Evolutionary conservation across 2,888 invertebrate species (phyloP).

Genomic region (Nudaria mundana): DNA sequence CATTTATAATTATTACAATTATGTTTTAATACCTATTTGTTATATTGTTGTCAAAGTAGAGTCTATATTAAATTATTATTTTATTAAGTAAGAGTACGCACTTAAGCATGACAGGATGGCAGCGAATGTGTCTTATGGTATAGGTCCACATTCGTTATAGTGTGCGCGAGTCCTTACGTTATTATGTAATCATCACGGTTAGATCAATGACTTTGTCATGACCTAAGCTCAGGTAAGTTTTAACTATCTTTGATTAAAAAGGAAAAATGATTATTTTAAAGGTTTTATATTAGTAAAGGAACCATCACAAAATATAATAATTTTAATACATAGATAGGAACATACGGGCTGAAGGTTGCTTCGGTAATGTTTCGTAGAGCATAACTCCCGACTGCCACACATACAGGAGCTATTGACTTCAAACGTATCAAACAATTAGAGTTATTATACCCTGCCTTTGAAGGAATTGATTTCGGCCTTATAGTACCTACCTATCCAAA

Average conservation of each 20-base stretch:
- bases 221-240: too few species aligned
- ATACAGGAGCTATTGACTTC: too few species aligned
- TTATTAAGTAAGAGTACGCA: conserved; percentile 54
- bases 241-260: too few species aligned
- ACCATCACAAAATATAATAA: conserved; percentile 36
- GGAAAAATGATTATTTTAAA: conserved; percentile 30
- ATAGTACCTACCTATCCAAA: conserved; percentile 20
- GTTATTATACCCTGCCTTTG: conserved; percentile 39
- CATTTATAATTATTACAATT: conserved; percentile 69
- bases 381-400: conserved; percentile 17
- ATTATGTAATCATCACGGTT: conserved; percentile 16
- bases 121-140: conserved; percentile 34
- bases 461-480: conserved; percentile 54
- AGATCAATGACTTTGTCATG: too few species aligned
- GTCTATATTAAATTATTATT: conserved; percentile 76
- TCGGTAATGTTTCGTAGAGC: conserved; percentile 18
- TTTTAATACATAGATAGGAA: conserved; percentile 23
- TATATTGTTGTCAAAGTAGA: conserved; percentile 74
- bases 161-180: conserved; percentile 19
- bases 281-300: conserved; percentile 24
- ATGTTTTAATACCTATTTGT: conserved; percentile 61
- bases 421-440: too few species aligned
- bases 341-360: conserved; percentile 27
- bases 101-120: conserved; percentile 29
- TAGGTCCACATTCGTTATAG: too few species aligned